Evolutionary conservation across 2,113 vertebrate genomes (phyloP).

Genomic region (Mastomys coucha): DNA sequence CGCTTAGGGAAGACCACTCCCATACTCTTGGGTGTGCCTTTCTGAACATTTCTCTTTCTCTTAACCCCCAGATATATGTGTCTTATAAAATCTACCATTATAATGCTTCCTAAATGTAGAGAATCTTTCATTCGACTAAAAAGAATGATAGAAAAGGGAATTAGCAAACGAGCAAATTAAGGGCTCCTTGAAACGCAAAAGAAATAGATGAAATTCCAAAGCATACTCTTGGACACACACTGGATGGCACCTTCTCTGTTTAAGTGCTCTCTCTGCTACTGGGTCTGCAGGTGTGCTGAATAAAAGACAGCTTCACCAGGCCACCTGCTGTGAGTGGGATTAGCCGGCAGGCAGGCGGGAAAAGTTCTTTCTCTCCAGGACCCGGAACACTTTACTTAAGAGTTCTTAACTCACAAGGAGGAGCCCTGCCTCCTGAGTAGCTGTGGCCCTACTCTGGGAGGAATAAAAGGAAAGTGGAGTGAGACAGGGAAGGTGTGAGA

Average conservation of each 20-base stretch:
- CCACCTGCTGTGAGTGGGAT: conserved; percentile 45
- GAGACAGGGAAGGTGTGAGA: not conserved
- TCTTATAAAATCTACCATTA: not conserved
- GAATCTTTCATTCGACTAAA: not conserved
- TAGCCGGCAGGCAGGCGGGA: not conserved
- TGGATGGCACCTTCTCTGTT: not conserved
- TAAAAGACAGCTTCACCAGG: not conserved
- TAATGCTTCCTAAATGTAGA: not conserved
- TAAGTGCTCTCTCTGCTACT: not conserved
- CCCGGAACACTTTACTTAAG: conserved; percentile 49
- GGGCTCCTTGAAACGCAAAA: not conserved
- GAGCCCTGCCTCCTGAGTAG: not conserved
- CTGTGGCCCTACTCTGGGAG: not conserved
- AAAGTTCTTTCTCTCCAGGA: not conserved
- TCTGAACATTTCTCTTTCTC: not conserved
- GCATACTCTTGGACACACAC: not conserved
- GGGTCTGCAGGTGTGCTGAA: not conserved
- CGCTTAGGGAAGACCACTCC: not conserved
- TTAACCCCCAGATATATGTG: not conserved
- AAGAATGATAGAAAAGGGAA: not conserved
- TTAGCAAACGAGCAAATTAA: not conserved
- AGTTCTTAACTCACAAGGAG: not conserved
- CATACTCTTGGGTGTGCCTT: not conserved
- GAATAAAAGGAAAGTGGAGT: not conserved
- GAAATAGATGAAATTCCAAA: not conserved